Evolutionary conservation across 2,113 vertebrate species (phyloP).

Genomic region (Mugil cephalus): DNA sequence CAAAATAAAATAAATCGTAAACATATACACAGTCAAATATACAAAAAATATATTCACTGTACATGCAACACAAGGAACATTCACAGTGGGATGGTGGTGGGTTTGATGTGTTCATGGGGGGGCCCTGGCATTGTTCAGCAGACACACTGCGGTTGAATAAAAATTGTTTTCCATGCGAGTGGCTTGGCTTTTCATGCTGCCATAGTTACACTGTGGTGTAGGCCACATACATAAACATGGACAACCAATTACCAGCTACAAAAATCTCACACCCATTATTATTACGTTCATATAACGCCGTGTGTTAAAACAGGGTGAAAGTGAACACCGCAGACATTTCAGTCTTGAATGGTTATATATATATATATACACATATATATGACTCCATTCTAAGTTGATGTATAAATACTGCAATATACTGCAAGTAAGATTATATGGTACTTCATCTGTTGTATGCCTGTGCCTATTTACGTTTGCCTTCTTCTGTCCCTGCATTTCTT

Average conservation of each 20-base stretch:
- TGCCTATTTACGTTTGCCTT: not conserved
- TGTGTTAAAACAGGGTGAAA: not conserved
- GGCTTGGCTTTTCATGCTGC: slow-evolving; percentile 50
- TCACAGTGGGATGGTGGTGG: no score
- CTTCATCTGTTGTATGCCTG: not conserved
- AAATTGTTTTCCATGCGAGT: no score
- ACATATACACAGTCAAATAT: no score
- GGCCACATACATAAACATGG: slow-evolving; percentile 33
- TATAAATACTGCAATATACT: no score
- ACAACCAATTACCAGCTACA: slow-evolving; percentile 29
- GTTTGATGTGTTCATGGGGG: no score
- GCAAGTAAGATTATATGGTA: not conserved
- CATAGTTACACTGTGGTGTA: slow-evolving; percentile 33
- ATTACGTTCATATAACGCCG: not conserved
- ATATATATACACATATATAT: no score
- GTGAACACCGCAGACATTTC: not conserved
- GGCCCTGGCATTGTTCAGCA: no score
- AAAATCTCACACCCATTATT: slow-evolving; percentile 21
- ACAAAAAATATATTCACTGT: no score
- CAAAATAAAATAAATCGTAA: no score
- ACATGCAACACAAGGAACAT: no score
- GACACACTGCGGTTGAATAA: no score
- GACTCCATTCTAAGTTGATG: no score
- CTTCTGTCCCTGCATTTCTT: not conserved
- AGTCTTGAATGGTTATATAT: not conserved